Percentiles rank a stretch among this genome's conserved stretches.
These are phyloP conservation scores for Tetrao urogallus DNA, from an alignment of 2,113 vertebrate species.

Conservation along the genomic window DNA sequence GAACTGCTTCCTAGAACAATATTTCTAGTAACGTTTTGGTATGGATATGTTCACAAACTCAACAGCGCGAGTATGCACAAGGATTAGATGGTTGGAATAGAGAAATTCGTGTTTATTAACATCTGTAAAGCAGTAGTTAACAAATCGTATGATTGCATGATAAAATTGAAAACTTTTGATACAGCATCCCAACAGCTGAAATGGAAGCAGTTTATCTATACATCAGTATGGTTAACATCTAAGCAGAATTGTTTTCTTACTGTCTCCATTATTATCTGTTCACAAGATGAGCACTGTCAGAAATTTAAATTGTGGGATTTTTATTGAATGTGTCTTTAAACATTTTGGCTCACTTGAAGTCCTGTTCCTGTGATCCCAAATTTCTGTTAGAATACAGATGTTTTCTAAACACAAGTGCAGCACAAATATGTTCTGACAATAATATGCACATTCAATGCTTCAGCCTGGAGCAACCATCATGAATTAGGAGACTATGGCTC, in stretches of 20 bases:
- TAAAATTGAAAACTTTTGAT: background rate
- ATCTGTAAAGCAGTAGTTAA: background rate
- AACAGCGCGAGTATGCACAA: background rate
- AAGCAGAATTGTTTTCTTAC: background rate
- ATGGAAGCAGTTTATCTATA: background rate
- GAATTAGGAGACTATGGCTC: background rate
- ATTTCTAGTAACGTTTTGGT: background rate
- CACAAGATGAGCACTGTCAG: background rate
- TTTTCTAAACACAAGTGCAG: background rate
- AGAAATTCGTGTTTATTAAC: background rate
- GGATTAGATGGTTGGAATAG: background rate
- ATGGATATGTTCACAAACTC: background rate
- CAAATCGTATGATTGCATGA: background rate
- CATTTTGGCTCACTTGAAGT: background rate
- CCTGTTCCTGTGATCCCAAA: background rate
- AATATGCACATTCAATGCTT: background rate
- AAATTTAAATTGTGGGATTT: fast-evolving
- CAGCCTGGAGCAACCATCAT: background rate
- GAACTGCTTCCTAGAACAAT: background rate
- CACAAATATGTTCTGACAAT: background rate
- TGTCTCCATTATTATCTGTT: background rate
- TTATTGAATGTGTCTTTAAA: background rate
- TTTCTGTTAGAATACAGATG: background rate
- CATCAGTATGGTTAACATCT: background rate
- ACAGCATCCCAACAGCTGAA: background rate